Evolutionary conservation across 2,113 vertebrate species (phyloP).

Genomic region (Nibea albiflora): DNA sequence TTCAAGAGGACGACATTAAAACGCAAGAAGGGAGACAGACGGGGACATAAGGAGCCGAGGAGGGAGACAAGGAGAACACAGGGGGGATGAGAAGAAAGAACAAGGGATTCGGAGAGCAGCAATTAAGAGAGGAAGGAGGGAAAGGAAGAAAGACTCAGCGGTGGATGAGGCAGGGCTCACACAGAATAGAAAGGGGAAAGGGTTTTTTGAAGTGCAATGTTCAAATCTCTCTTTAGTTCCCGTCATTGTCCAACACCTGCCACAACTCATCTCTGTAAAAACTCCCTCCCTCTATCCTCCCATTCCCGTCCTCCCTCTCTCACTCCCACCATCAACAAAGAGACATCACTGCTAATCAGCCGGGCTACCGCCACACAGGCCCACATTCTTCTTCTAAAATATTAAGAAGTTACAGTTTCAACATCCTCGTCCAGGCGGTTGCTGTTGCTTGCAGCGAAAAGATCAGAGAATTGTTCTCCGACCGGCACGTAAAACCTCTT

Average conservation of each 20-base stretch:
- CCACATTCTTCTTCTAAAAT: conserved; percentile 43
- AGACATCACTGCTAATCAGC: conserved; percentile 56
- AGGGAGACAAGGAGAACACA: conserved; percentile 71
- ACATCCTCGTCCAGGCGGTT: conserved; percentile 8
- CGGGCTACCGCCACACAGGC: conserved; percentile 25
- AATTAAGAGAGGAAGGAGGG: conserved; percentile 77
- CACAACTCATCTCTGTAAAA: conserved; percentile 70
- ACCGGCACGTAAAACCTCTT: conserved; percentile 8
- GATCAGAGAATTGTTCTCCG: conserved; percentile 30
- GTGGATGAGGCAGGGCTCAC: conserved; percentile 66
- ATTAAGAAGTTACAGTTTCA: conserved; percentile 39
- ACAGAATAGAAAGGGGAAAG: conserved; percentile 68
- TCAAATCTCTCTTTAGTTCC: conserved; percentile 73
- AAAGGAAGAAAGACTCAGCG: conserved; percentile 69
- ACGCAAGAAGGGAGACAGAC: conserved; percentile 66
- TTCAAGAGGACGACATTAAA: conserved; percentile 67
- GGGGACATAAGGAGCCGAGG: conserved; percentile 58
- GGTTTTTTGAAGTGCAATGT: conserved; percentile 73
- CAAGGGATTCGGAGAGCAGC: conserved; percentile 74
- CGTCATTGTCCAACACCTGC: conserved; percentile 74
- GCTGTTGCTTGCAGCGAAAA: conserved; percentile 24
- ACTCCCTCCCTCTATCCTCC: conserved; percentile 31
- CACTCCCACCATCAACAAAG: conserved; percentile 55
- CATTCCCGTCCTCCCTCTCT: conserved; percentile 37
- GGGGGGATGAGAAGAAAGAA: conserved; percentile 77